A percentile compares a stretch with the other conserved stretches of the same genome.
Evolutionary conservation across 2,113 vertebrate species (phyloP).

Genomic region (Mystacornis crossleyi): DNA sequence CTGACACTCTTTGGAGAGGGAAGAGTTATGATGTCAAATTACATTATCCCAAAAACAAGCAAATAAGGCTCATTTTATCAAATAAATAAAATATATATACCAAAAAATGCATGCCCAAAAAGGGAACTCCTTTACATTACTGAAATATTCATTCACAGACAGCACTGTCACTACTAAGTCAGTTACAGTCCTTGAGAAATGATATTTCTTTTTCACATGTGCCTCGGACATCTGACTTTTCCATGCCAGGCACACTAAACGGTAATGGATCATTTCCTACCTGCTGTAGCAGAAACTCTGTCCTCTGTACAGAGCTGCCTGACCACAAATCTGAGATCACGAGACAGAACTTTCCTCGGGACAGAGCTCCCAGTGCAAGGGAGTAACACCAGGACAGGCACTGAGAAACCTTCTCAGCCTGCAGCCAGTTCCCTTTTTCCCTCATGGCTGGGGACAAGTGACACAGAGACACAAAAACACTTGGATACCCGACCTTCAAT

Average conservation of each 20-base stretch:
- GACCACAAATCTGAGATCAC: background rate
- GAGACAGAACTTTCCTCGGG: background rate
- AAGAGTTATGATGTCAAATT: background rate
- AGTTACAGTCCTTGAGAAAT: background rate
- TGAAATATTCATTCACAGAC: background rate
- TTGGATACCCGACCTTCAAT: background rate
- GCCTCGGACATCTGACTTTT: background rate
- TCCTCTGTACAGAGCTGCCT: background rate
- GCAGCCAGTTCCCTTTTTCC: background rate
- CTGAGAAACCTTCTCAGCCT: background rate
- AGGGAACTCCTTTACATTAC: background rate
- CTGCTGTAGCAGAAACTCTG: background rate
- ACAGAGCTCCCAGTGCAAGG: background rate
- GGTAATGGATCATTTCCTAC: background rate
- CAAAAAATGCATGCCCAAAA: background rate
- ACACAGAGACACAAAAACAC: background rate
- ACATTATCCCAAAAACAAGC: background rate
- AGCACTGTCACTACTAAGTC: background rate
- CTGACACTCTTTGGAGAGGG: background rate
- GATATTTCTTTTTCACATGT: background rate
- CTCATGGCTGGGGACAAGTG: background rate
- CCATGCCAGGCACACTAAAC: background rate
- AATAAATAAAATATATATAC: background rate
- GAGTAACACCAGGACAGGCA: rapidly evolving
- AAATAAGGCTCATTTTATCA: background rate